phyloP scores from a whole-genome alignment of 2,113 vertebrate genomes.

The Noturus placidus region DNA sequence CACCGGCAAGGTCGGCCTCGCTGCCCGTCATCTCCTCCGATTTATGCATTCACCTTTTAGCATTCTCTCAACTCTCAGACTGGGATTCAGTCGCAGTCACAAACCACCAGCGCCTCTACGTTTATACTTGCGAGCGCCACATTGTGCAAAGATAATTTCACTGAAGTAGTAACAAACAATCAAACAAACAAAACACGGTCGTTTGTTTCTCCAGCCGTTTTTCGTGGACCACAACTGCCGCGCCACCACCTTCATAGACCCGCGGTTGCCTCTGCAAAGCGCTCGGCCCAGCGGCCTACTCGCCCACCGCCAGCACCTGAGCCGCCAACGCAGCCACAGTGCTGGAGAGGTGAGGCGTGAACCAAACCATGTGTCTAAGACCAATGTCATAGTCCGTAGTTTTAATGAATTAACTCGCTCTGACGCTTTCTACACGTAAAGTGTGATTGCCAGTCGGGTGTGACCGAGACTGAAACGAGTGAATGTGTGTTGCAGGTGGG shows the following conservation, averaged over 20 bases:
- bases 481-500: slow-evolving; percentile 62
- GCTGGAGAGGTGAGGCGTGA: slow-evolving; percentile 97
- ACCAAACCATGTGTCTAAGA: not conserved
- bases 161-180: too few relatives aligned
- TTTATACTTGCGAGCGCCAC: not conserved
- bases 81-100: not conserved
- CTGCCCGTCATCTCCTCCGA: not conserved
- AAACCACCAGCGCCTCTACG: not conserved
- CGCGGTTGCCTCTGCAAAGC: slow-evolving; percentile 92
- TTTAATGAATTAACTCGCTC: not conserved
- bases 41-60: not conserved
- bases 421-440: not conserved
- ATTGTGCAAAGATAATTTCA: not conserved
- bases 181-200: too few relatives aligned
- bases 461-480: not conserved
- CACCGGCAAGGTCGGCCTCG: slow-evolving; percentile 84
- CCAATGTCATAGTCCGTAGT: not conserved
- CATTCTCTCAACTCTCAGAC: not conserved
- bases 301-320: slow-evolving; percentile 93
- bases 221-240: slow-evolving; percentile 98
- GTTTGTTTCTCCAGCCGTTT: slow-evolving; percentile 79
- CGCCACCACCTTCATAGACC: slow-evolving; percentile 96
- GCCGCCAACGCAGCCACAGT: slow-evolving; percentile 94
- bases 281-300: slow-evolving; percentile 86
- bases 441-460: not conserved